These are phyloP conservation scores for Datnioides undecimradiatus DNA, from an alignment of 2,113 vertebrate genomes.

Conservation along the genomic window DNA sequence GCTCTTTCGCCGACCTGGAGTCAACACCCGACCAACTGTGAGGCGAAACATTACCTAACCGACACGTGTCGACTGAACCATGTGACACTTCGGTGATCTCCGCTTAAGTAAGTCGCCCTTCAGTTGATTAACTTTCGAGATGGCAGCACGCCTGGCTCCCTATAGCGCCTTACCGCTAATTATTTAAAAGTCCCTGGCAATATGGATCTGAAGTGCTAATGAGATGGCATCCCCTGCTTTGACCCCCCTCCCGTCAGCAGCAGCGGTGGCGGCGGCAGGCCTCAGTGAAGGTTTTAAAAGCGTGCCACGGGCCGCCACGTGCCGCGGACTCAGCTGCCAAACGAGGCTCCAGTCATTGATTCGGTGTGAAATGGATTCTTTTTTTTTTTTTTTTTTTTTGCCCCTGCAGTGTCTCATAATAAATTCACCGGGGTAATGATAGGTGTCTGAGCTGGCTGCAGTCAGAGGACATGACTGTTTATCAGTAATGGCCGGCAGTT, in stretches of 20 bases:
- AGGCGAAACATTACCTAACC: conserved; percentile 7
- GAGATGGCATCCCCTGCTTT: conserved; percentile 44
- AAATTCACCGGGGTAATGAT: conserved; percentile 65
- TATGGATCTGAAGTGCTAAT: conserved; percentile 72
- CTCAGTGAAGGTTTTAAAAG: conserved; percentile 29
- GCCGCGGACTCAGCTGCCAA: conserved; percentile 63
- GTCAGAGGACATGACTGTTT: conserved; percentile 56
- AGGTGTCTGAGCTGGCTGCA: conserved; percentile 46
- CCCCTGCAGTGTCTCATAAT: conserved; percentile 45
- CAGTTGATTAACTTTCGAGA: conserved; percentile 46
- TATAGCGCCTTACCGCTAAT: conserved; percentile 51
- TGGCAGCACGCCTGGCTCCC: conserved; percentile 35
- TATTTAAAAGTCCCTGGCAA: conserved; percentile 63
- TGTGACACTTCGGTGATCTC: neutral
- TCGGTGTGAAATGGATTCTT: conserved; percentile 45
- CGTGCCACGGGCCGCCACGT: conserved; percentile 52
- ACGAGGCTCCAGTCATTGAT: conserved; percentile 58
- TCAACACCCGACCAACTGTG: conserved; percentile 18
- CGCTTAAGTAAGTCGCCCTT: conserved; percentile 17
- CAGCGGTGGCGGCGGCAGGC: conserved; percentile 11
- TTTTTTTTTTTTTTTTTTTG: conserved; percentile 27
- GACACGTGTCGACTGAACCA: conserved; percentile 18
- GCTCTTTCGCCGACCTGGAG: neutral
- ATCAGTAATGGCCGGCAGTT: conserved; percentile 59
- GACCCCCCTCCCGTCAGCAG: neutral